A percentile compares a stretch with the other conserved stretches of the same genome.
These are phyloP conservation scores for cattle (Bos taurus) DNA, from an alignment of 2,113 vertebrate species.

Conservation along the genomic window DNA sequence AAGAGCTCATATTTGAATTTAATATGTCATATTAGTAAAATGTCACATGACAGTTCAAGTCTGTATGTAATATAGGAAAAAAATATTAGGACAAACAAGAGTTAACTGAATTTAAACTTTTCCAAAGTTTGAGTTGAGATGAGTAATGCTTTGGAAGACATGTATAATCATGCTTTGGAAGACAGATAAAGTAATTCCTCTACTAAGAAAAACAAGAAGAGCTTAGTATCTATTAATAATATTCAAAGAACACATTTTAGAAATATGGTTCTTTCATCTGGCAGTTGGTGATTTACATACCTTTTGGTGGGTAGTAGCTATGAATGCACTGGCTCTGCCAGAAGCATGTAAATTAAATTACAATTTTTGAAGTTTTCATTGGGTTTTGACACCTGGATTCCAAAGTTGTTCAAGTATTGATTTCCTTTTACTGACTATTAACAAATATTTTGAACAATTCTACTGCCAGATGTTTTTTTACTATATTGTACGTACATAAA, in stretches of 20 bases:
- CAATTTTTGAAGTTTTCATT: neutral
- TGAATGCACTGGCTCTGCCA: neutral
- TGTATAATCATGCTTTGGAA: conserved; percentile 29
- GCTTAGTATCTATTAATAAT: neutral
- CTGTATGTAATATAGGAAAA: conserved; percentile 52
- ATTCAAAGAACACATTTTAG: neutral
- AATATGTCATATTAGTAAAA: conserved; percentile 63
- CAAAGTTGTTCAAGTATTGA: neutral
- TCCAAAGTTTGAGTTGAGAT: conserved; percentile 44
- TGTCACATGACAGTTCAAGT: conserved; percentile 47
- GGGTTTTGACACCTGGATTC: neutral
- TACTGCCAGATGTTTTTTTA: neutral
- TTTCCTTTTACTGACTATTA: neutral
- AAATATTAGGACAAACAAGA: conserved; percentile 56
- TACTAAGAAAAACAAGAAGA: neutral
- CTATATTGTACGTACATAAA: neutral
- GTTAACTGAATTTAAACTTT: conserved; percentile 66
- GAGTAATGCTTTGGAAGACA: conserved; percentile 30
- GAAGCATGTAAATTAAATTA: neutral
- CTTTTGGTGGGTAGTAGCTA: neutral
- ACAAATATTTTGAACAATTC: neutral
- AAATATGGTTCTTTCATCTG: neutral
- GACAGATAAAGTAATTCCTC: neutral
- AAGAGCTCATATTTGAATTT: conserved; percentile 74
- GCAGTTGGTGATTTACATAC: no score